A percentile compares a stretch with the other conserved stretches of the same genome.
Evolutionary conservation across 2,888 invertebrate species (phyloP).

Genomic region (Pristionchus mayeri): DNA sequence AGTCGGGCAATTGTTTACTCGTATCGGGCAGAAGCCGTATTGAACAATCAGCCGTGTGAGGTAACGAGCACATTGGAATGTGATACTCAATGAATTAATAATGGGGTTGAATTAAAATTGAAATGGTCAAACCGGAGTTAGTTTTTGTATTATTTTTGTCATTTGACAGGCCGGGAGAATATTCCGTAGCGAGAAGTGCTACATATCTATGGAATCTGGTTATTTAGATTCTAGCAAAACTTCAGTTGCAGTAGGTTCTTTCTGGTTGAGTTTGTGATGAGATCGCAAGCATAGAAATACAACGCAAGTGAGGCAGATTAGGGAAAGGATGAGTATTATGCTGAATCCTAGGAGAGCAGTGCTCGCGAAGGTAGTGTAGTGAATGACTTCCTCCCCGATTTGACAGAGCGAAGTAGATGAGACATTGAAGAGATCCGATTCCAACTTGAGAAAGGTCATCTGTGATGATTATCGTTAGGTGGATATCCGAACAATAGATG

Average conservation of each 20-base stretch:
- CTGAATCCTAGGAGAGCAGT: conserved; percentile 25
- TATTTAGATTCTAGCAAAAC: not conserved
- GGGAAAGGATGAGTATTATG: not conserved
- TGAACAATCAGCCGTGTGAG: conserved; percentile 21
- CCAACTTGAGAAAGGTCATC: conserved; percentile 39
- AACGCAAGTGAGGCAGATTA: not conserved
- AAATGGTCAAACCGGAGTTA: too few relatives aligned
- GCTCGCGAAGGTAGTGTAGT: conserved; percentile 10
- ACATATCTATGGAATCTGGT: too few relatives aligned
- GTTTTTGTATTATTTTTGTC: too few relatives aligned
- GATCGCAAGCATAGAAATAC: conserved; percentile 8
- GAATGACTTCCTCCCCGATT: conserved; percentile 11
- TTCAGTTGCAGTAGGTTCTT: conserved; percentile 10
- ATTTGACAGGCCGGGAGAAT: too few relatives aligned
- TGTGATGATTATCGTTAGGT: not conserved
- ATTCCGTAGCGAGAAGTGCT: too few relatives aligned
- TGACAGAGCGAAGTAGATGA: not conserved
- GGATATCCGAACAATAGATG: too few relatives aligned
- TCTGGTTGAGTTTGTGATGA: conserved; percentile 7
- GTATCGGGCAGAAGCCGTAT: conserved; percentile 8
- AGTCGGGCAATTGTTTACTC: conserved; percentile 6
- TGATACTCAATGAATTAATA: too few relatives aligned
- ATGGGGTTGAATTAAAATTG: too few relatives aligned
- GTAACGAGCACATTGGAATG: not conserved
- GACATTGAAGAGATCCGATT: not conserved